Base-by-base conservation (phyloP, 2,888 invertebrate species). In the Lordiphosa andalusiaca region DNA sequence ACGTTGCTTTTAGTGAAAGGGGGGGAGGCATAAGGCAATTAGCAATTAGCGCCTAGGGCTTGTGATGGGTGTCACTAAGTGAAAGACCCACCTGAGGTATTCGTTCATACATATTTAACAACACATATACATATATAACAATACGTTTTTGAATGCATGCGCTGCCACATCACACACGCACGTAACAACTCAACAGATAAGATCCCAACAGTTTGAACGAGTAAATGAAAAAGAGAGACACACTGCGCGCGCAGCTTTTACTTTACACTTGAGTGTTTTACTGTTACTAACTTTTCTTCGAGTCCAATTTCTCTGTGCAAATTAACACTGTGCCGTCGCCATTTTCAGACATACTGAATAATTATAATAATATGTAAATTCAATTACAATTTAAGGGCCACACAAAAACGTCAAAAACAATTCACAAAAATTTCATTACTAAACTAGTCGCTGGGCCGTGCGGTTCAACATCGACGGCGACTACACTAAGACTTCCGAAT, bases 251-350 rank as follows among this genome's bases (percentile, higher is more conserved):
- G 25, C 25, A 25, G 25, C 25, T 7, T 25, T 25, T 25, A 25
- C 25, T 25, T 25, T 25, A 7, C 25, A 25, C 25, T 25, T 25
- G 1, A 25, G 7, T 23, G 13, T 13, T 51, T 44, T 13, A 47
- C 61, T 47, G 56, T 57, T 72, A 80, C 84, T 73, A 73, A 80
- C 80, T 80, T 84, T 73, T 68, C 6, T 37, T 51, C 25, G 61
- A 41, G 10, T 41, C 19, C 13, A 52, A 10, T 57, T 64, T 51
- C 30, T 69, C 69, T 13, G 72, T 59, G 30, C 46, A 9, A 63
- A 60, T 68, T 21, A 36, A 55, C 38, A 41, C 53, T 19, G 53
- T 59, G 39, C 12, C 52, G 49, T 19, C 65, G 39, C 35, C 38
- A 33, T 63, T 62, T 25, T 7, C 6, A 7, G 25, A 25, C 23